Percentiles rank a stretch among this genome's conserved stretches.
phyloP scores from a whole-genome alignment of 2,113 vertebrate genomes.

The Muscicapa adusta region DNA sequence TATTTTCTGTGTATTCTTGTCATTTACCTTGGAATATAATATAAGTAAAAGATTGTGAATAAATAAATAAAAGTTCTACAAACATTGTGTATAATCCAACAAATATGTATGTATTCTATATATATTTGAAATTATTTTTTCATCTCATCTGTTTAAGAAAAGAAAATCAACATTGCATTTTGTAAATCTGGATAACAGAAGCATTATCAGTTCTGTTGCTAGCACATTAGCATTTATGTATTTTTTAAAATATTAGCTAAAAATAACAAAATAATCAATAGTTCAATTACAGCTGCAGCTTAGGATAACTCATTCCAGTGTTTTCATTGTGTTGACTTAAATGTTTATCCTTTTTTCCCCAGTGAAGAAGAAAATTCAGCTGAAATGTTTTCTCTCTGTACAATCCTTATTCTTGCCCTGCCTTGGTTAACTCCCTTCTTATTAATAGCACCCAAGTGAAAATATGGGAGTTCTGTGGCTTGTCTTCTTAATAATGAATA shows the following conservation, averaged over 20 bases:
- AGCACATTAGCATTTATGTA: not conserved
- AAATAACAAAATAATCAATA: not conserved
- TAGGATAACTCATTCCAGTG: not conserved
- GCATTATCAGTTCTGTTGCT: not conserved
- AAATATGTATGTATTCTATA: not conserved
- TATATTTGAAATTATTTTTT: not conserved
- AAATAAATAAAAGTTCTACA: not conserved
- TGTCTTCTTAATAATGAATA: slow-evolving; percentile 72
- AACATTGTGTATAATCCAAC: rapidly evolving
- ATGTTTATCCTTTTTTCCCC: not conserved
- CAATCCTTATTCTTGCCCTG: not conserved
- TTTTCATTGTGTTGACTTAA: not conserved
- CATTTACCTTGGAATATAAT: not conserved
- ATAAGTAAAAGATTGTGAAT: not conserved
- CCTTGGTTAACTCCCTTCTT: not conserved
- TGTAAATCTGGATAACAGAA: not conserved
- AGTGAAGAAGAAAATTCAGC: not conserved
- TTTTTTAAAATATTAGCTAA: not conserved
- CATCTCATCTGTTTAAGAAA: not conserved
- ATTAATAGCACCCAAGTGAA: slow-evolving; percentile 50
- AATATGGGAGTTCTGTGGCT: slow-evolving; percentile 45
- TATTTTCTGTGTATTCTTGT: not conserved
- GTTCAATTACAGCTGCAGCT: not conserved
- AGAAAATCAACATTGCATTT: not conserved
- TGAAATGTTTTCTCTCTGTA: not conserved